Evolutionary conservation across 2,797 vertebrate species (phyloP), one percentile per base, ranked within the genome.

Genomic region (Acanthurus leucopareius): DNA sequence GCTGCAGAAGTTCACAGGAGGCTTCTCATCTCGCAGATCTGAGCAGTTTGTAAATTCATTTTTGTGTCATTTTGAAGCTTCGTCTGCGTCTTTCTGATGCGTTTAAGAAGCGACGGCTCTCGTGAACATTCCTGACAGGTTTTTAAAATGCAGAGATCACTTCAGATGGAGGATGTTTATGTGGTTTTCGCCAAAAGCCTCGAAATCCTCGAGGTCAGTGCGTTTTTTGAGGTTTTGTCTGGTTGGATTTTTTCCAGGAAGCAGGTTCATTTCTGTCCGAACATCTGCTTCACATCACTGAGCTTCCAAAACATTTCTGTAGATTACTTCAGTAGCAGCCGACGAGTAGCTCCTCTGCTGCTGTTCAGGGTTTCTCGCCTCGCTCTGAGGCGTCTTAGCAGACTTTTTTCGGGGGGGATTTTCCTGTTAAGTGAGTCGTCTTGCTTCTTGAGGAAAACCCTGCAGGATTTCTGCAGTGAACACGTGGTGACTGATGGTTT

Each of bases 341-440:
- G 5, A 4, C 6, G 54, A 73, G 72, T 63, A 73, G 60, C 64
- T 75, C 16, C 25, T 1, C 5, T 28, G 74, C 61, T 35, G 58
- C 53, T 40, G 19, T 20, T 60, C 58, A 48, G 78, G 54, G 19
- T 85, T 66, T 8, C 47, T 40, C 53, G 77, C 78, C 77, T 85
- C 77, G 61, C 68, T 73, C 28, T 35, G 19, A 15, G 2, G 75
- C 53, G 20, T 77, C 22, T 35, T 7, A 19, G 19, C 62, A 19
- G 47, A 60, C 19, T 3, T 44, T 69, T 59, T 20, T 14, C 10
- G 42, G 42, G 42, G 3, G 7, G 17, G 38, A 16, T 28, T 20
- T 45, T 69, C 49, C 17, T 56, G 47, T 19, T 20, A 3, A 13
- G 16, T 52, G 68, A 51, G 35, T 10, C 7, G 32, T 61, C n/a